phyloP scores from a whole-genome alignment of 2,888 invertebrate genomes.

The Pterostichus madidus region DNA sequence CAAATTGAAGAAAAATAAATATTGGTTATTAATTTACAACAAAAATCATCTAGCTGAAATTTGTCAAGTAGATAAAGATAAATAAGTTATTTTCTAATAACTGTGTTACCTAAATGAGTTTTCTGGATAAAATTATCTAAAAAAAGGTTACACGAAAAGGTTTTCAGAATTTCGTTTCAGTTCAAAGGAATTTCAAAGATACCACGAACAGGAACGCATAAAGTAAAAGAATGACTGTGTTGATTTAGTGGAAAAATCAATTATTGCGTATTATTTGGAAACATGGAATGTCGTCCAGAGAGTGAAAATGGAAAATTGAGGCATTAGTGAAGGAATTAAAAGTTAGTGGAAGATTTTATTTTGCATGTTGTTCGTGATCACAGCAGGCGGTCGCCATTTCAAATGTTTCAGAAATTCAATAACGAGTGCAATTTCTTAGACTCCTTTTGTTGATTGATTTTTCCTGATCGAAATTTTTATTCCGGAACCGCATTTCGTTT shows the following conservation, averaged over 20 bases:
- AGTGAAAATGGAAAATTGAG: slow-evolving; percentile 15
- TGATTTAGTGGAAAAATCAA: background rate
- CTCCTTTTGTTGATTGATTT: slow-evolving; percentile 66
- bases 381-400: slow-evolving; percentile 48
- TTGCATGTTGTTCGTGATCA: slow-evolving; percentile 35
- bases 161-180: background rate
- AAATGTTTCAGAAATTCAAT: slow-evolving; percentile 65
- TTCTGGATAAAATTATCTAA: too few relatives aligned
- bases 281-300: background rate
- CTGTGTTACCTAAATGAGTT: too few relatives aligned
- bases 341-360: slow-evolving; percentile 26
- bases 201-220: background rate
- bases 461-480: slow-evolving; percentile 67
- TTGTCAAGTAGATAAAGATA: too few relatives aligned
- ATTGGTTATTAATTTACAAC: too few relatives aligned
- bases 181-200: background rate
- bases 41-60: too few relatives aligned
- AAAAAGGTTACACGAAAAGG: too few relatives aligned
- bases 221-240: background rate
- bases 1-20: too few relatives aligned
- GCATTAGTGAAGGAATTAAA: slow-evolving; percentile 37
- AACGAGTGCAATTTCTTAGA: slow-evolving; percentile 65
- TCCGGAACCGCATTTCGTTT: slow-evolving; percentile 66
- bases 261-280: background rate
- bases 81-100: too few relatives aligned